phyloP scores from a whole-genome alignment of 2,113 vertebrate genomes.

The Paracanthobrama guichenoti region DNA sequence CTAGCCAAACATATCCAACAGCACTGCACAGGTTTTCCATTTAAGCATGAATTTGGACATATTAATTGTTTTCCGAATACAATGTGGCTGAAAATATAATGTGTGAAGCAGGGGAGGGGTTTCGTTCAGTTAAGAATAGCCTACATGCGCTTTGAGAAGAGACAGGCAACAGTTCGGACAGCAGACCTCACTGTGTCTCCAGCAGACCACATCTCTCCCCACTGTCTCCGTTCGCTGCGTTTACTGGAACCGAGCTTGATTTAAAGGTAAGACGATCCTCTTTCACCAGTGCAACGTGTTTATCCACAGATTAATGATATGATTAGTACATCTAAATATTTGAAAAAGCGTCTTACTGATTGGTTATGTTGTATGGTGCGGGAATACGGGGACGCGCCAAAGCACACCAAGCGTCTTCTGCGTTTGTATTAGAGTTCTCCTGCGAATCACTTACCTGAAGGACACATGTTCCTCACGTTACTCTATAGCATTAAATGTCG shows the following conservation, averaged over 20 bases:
- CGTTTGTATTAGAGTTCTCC: background rate
- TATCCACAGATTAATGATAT: background rate
- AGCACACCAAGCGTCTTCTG: background rate
- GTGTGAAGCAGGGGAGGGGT: constrained; percentile 35
- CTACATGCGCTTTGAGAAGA: constrained; percentile 29
- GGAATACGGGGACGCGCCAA: background rate
- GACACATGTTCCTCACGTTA: background rate
- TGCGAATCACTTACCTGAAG: constrained; percentile 9
- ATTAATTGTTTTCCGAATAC: background rate
- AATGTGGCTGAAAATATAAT: background rate
- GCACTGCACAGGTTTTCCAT: background rate
- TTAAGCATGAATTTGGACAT: background rate
- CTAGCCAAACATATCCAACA: background rate
- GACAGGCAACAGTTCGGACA: constrained; percentile 39
- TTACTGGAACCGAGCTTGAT: constrained; percentile 28
- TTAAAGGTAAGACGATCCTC: constrained; percentile 39
- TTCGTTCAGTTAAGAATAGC: constrained; percentile 37
- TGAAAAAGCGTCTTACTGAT: background rate
- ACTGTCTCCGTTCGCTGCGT: background rate
- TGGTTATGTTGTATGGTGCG: background rate
- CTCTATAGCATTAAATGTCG: background rate
- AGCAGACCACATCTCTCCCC: background rate
- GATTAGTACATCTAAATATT: background rate
- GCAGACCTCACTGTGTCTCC: constrained; percentile 31
- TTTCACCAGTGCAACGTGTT: background rate